These are phyloP conservation scores for Caenorhabditis imperialis DNA, from an alignment of 2,888 invertebrate species.

Conservation along the genomic window DNA sequence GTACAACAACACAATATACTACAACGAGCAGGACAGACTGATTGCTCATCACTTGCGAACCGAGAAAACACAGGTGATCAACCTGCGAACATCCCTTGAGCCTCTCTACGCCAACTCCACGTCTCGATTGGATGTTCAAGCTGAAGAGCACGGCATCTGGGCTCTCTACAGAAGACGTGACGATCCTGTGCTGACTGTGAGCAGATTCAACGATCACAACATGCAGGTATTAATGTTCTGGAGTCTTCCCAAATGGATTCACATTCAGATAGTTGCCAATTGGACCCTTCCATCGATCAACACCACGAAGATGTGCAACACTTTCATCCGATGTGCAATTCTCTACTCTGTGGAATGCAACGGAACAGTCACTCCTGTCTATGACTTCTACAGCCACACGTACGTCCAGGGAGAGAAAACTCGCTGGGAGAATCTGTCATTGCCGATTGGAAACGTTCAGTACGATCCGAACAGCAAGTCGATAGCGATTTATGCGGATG, in stretches of 20 bases:
- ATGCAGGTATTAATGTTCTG: too few species aligned
- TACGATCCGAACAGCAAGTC: conserved; percentile 57
- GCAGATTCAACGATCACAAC: conserved; percentile 42
- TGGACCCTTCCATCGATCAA: conserved; percentile 47
- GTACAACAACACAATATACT: conserved; percentile 54
- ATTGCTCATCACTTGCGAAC: conserved; percentile 46
- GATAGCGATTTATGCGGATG: conserved; percentile 48
- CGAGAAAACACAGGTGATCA: conserved; percentile 23
- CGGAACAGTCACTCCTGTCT: conserved; percentile 45
- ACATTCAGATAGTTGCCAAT: conserved; percentile 52
- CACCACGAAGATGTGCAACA: conserved; percentile 52
- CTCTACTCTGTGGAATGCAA: conserved; percentile 54
- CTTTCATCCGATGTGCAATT: conserved; percentile 58
- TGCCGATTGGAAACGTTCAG: conserved; percentile 51
- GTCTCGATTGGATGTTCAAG: conserved; percentile 89
- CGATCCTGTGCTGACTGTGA: conserved; percentile 54
- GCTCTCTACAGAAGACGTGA: conserved; percentile 83
- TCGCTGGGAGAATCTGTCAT: conserved; percentile 33
- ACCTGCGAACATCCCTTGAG: conserved; percentile 27
- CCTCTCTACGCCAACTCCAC: conserved; percentile 58
- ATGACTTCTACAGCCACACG: conserved; percentile 58
- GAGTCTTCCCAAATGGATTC: not conserved
- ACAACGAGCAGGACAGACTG: conserved; percentile 39
- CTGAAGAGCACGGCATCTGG: conserved; percentile 98
- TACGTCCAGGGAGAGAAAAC: conserved; percentile 46